Evolutionary conservation across 2,797 vertebrate species (phyloP), one percentile per base, ranked within the genome.

Genomic region (Rhincodon typus): DNA sequence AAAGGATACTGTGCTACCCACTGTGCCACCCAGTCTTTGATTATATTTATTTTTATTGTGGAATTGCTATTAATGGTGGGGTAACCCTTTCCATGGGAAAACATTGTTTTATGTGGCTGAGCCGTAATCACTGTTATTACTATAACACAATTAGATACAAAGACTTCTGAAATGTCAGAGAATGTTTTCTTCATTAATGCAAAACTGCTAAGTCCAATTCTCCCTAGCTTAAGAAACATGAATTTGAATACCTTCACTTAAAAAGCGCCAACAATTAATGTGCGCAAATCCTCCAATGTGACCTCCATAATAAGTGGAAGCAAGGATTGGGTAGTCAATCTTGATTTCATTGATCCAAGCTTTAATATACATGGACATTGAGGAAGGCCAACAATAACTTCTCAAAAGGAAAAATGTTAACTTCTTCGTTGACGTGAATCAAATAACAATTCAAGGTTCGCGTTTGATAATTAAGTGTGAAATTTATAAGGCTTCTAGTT

Each of bases 91-190:
- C 88, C 19, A n/a, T n/a, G 57, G 34, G 57, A 19, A 38, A 91
- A n/a, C 53, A 62, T 91, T 62, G 88, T 62, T 91, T 91, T 62
- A 91, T 91, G 57, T 91, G 88, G 88, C 57, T 34, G 17, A 67
- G 57, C 8, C 23, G 88, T 66, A 91, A 67, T 91, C 57, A 91
- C 88, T 66, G 21, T 88, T 88, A 88, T 57, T 88, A 88, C 57
- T 57, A 88, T 57, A 34, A 57, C 57, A 6, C 87, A 90, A 53
- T 90, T 90, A 62, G 53, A 34, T 62, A 19, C 53, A 90, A 90
- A 90, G 53, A 53, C 87, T 38, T 91, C 23, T 91, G 88, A 91
- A 91, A 91, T 66, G 21, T n/a, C 19, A 38, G 57, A 67, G 57
- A 91, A 66, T 6, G 34, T 67, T 67, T 91, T 66, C 12, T 91